These are phyloP conservation scores for Clarias platycephalus DNA, from an alignment of 2,797 vertebrate genomes.

Conservation along the genomic window DNA sequence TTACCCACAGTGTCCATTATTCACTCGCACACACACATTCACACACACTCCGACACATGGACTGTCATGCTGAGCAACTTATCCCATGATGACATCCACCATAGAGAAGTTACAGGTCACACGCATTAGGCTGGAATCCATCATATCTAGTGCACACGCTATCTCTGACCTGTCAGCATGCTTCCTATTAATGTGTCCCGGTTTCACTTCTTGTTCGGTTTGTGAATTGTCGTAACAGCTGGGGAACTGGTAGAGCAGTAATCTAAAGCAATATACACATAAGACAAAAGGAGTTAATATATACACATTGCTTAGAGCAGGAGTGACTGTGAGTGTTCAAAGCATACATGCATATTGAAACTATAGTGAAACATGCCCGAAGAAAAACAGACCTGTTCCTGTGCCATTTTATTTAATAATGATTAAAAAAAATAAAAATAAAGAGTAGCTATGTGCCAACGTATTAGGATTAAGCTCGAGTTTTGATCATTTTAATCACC, in stretches of 20 bases:
- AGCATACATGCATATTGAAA: not conserved
- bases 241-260: not conserved
- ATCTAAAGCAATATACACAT: no score
- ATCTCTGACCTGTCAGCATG: not conserved
- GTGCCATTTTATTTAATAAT: not conserved
- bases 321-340: not conserved
- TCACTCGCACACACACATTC: not conserved
- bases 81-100: conserved; percentile 24
- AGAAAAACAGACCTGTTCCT: not conserved
- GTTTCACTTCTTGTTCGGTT: not conserved
- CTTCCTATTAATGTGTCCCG: not conserved
- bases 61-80: not conserved
- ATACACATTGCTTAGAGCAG: not conserved
- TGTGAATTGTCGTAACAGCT: not conserved
- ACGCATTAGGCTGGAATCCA: not conserved
- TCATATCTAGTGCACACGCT: not conserved
- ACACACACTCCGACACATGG: not conserved
- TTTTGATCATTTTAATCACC: not conserved
- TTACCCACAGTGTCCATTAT: conserved; percentile 13
- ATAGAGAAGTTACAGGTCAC: conserved; percentile 5
- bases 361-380: not conserved
- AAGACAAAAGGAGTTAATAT: not conserved
- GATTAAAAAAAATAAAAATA: no score
- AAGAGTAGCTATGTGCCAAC: not conserved
- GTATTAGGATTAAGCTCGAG: not conserved